Percentiles rank a stretch among this genome's conserved stretches.
These are phyloP conservation scores for Drosophila burlai DNA, from an alignment of 1,140 invertebrate genomes.

Conservation along the genomic window DNA sequence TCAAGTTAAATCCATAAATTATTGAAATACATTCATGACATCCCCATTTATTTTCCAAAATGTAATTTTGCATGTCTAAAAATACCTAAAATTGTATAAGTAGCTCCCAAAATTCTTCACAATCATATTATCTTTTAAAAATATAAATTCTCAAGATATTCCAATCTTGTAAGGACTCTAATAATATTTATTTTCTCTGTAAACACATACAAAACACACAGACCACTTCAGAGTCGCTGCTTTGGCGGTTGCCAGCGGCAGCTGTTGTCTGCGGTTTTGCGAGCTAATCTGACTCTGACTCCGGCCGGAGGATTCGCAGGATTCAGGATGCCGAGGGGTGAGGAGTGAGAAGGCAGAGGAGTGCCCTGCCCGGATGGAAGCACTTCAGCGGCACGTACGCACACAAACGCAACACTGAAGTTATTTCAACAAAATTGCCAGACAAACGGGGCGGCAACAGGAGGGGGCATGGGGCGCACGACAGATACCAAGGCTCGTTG, in stretches of 20 bases:
- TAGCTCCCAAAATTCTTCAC: neutral
- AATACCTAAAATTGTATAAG: neutral
- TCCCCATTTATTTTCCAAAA: neutral
- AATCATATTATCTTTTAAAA: neutral
- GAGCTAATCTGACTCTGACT: conserved; percentile 75
- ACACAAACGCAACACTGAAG: conserved; percentile 78
- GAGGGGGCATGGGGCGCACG: neutral
- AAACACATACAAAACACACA: conserved; percentile 39
- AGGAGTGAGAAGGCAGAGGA: neutral
- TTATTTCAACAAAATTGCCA: conserved; percentile 82
- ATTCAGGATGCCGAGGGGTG: too few relatives aligned
- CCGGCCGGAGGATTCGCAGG: conserved; percentile 32
- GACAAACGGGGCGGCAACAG: conserved; percentile 57
- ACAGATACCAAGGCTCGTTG: conserved; percentile 67
- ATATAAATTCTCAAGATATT: neutral
- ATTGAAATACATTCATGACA: neutral
- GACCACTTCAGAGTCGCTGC: conserved; percentile 36
- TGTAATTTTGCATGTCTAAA: too few relatives aligned
- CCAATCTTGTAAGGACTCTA: neutral
- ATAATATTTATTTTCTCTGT: conserved; percentile 7
- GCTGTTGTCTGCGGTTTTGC: conserved; percentile 81
- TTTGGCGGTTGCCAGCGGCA: conserved; percentile 58
- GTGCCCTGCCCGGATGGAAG: conserved; percentile 36
- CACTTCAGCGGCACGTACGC: conserved; percentile 80
- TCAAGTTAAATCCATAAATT: neutral